These are phyloP conservation scores for Hyposmocoma kahamanoa DNA, from an alignment of 1,140 invertebrate genomes.

Conservation along the genomic window DNA sequence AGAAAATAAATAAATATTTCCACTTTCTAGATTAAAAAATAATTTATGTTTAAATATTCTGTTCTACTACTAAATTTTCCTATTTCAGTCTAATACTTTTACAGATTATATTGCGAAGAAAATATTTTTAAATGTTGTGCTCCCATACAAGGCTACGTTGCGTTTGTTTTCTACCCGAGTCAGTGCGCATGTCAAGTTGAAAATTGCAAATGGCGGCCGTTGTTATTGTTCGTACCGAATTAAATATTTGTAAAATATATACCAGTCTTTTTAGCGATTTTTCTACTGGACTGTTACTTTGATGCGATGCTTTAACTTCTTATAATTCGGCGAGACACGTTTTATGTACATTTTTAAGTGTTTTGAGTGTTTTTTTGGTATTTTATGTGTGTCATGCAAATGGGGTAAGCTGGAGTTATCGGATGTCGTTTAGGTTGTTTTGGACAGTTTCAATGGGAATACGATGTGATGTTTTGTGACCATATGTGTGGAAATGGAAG, in stretches of 20 bases:
- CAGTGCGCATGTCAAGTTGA: constrained; percentile 75
- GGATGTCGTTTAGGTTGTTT: constrained; percentile 74
- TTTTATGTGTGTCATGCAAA: constrained; percentile 75
- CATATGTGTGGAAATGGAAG: constrained; percentile 59
- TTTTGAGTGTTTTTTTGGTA: constrained; percentile 70
- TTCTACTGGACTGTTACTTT: constrained; percentile 66
- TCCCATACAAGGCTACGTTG: constrained; percentile 42
- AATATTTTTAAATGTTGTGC: constrained; percentile 12
- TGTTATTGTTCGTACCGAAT: constrained; percentile 75
- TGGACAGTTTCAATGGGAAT: constrained; percentile 69
- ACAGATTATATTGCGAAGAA: constrained; percentile 1
- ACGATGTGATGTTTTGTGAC: constrained; percentile 65
- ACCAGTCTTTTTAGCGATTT: constrained; percentile 71
- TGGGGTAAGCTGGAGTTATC: constrained; percentile 75
- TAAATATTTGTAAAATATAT: constrained; percentile 74
- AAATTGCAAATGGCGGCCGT: constrained; percentile 75
- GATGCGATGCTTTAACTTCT: constrained; percentile 63
- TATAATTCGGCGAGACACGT: constrained; percentile 57
- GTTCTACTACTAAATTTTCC: not conserved
- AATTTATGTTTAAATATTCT: not conserved
- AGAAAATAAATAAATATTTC: not conserved
- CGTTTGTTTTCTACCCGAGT: constrained; percentile 64
- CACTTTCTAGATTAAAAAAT: not conserved
- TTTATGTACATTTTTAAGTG: constrained; percentile 70
- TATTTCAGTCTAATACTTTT: not conserved